Evolutionary conservation across 2,113 vertebrate species (phyloP), one percentile per base, ranked within the genome.

Genomic region (Labeo catla): DNA sequence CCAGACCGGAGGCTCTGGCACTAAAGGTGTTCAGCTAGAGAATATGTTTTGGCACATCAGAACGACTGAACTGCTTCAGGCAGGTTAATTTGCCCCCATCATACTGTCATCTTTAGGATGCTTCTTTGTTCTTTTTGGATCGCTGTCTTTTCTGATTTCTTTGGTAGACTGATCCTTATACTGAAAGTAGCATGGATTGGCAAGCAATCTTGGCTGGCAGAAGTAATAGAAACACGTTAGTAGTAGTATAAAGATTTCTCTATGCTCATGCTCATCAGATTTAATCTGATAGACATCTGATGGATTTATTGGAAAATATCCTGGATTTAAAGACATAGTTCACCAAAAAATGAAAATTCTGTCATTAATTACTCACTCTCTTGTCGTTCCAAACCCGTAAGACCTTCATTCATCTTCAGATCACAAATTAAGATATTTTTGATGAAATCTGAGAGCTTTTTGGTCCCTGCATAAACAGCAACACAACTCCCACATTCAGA

Each of bases 51-150:
- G 45, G 72, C 72, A 73, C 70, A 73, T 73, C 19, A 47, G 9
- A 73, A 45, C 8, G 12, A 23, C 74, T 28, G 74, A 76, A 76
- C 47, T n/a, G 6, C 73, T 76, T 76, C 47, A 76, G 73, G 47
- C 47, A 54, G 28, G 50, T 36, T 54, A 52, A 52, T 77, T 54
- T 77, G 23, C 49, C 19, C 39, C 15, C 2, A 66, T 81, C 4
- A 49, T 66, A 81, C 79, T 66, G 79, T 50, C 79, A 81, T 81
- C 36, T 16, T 49, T 23, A 23, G 39, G 4, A 23, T n/a, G 16
- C 4, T 0, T 57, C 28, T 43, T 80, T 23, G 13, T 39, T 59
- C 28, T 78, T 79, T 79, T 49, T 39, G 50, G 34, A 54, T 78
- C 11, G 2, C 72, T 15, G 73, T 77, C 12, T 54, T 77, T 77